Evolutionary conservation across 2,888 invertebrate species (phyloP).

Genomic region (Hemithea aestivaria): DNA sequence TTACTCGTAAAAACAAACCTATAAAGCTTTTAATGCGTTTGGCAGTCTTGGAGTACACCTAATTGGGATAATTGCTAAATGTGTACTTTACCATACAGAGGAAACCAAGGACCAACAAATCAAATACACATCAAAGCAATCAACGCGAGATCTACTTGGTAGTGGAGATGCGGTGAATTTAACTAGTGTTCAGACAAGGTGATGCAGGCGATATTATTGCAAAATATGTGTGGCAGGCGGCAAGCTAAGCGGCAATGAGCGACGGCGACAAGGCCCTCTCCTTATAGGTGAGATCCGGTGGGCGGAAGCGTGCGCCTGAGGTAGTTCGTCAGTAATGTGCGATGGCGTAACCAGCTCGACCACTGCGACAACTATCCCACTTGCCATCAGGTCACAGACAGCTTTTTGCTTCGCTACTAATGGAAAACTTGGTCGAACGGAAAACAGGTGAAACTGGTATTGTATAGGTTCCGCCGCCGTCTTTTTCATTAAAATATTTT

Average conservation of each 20-base stretch:
- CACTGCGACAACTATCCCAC: conserved; percentile 28
- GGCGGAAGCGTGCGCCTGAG: conserved; percentile 61
- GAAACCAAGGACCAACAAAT: conserved; percentile 50
- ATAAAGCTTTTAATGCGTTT: conserved; percentile 16
- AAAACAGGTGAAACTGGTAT: conserved; percentile 10
- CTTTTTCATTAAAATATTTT: conserved; percentile 5
- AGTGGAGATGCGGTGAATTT: conserved; percentile 48
- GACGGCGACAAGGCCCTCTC: conserved; percentile 60
- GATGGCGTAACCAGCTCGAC: conserved; percentile 38
- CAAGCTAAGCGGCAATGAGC: conserved; percentile 47
- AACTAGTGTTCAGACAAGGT: conserved; percentile 47
- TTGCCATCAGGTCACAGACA: conserved; percentile 4
- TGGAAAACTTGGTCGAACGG: conserved; percentile 6
- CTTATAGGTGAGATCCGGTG: conserved; percentile 52
- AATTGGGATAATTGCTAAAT: conserved; percentile 23
- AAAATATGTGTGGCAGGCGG: conserved; percentile 15
- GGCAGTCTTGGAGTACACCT: conserved; percentile 17
- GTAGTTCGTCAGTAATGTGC: conserved; percentile 31
- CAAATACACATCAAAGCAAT: conserved; percentile 54
- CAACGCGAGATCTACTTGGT: conserved; percentile 30
- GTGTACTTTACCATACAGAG: conserved; percentile 24
- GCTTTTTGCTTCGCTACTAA: conserved; percentile 18
- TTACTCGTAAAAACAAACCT: conserved; percentile 10
- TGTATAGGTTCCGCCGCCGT: not conserved
- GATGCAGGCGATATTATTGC: conserved; percentile 42